Conservation (phyloP, 2,113 vertebrate species). For the Pica pica region DNA sequence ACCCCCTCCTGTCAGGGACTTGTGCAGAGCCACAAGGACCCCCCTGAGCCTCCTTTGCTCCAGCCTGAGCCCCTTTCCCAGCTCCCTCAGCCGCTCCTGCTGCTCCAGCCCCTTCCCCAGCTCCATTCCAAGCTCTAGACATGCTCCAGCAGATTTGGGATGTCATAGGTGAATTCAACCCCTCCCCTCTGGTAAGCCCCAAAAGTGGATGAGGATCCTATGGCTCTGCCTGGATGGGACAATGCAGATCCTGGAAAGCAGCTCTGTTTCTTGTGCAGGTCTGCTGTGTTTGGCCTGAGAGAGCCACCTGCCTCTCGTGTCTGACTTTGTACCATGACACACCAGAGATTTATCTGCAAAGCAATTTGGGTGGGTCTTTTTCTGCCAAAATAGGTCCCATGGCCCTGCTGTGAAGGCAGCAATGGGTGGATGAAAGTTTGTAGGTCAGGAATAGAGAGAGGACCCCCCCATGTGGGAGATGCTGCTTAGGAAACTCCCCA, state of each 20-base stretch:
- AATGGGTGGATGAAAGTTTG: background rate
- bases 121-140: accelerated
- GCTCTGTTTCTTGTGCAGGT: background rate
- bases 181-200: background rate
- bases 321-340: background rate
- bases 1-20: background rate
- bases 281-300: background rate
- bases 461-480: background rate
- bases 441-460: background rate
- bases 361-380: background rate
- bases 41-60: background rate
- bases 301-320: too few relatives aligned
- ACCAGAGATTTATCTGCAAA: background rate
- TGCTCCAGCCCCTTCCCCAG: background rate
- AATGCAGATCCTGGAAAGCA: background rate
- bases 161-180: background rate
- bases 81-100: background rate
- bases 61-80: background rate
- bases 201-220: background rate
- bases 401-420: background rate
- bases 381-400: background rate
- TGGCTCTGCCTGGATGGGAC: background rate
- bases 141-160: accelerated
- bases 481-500: background rate
- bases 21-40: background rate